Conservation (phyloP, 2,888 invertebrate genomes). For the Aphelenchoides bicaudatus region DNA sequence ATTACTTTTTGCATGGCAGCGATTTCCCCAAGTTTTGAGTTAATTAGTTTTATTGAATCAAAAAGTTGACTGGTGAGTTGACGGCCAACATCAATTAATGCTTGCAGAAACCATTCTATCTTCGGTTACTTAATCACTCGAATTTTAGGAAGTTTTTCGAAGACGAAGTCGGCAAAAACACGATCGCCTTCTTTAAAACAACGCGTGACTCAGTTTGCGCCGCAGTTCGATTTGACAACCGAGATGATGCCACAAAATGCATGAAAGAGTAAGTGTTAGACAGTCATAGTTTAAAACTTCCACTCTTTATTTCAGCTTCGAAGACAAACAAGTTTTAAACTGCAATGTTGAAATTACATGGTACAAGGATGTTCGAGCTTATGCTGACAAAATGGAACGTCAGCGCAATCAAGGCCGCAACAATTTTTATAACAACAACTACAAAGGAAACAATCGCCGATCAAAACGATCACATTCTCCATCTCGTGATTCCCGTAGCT, state of each 20-base stretch:
- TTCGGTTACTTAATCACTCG: not conserved
- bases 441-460: not conserved
- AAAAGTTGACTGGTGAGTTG: too few relatives aligned
- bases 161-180: constrained; percentile 49
- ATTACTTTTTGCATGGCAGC: too few relatives aligned
- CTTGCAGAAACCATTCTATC: not conserved
- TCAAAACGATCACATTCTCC: not conserved
- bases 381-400: constrained; percentile 25
- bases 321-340: constrained; percentile 45
- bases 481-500: not conserved
- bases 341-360: constrained; percentile 47
- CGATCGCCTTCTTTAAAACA: constrained; percentile 57
- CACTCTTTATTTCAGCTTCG: constrained; percentile 38
- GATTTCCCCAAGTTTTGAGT: too few relatives aligned
- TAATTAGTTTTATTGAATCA: too few relatives aligned
- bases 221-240: constrained; percentile 56
- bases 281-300: not conserved
- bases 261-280: constrained; percentile 39
- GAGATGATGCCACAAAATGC: constrained; percentile 47
- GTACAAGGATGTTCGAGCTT: constrained; percentile 57
- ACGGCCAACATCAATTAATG: too few relatives aligned
- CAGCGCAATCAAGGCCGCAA: not conserved
- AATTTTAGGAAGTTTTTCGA: constrained; percentile 55
- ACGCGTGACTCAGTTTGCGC: constrained; percentile 48
- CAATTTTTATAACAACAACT: not conserved